Percentiles rank a stretch among this genome's conserved stretches.
phyloP scores from a whole-genome alignment of 2,797 vertebrate species.

The Anas flavirostris region DNA sequence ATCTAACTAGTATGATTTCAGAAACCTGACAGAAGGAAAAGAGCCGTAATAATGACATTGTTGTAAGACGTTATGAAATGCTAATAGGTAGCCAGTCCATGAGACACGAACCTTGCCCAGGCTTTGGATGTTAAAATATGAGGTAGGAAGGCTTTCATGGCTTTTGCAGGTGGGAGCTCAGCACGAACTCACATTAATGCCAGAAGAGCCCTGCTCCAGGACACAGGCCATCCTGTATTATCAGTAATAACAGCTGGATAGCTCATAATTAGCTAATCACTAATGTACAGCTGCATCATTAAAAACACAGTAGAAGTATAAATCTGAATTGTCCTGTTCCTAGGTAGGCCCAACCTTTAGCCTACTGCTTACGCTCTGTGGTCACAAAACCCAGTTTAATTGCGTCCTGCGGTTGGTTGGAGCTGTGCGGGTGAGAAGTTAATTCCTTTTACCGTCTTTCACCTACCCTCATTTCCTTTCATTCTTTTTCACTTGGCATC shows the following conservation, averaged over 20 bases:
- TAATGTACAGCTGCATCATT: neutral
- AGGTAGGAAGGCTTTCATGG: neutral
- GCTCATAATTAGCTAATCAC: neutral
- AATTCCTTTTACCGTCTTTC: neutral
- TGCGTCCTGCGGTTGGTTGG: neutral
- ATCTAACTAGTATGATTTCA: neutral
- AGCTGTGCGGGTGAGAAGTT: neutral
- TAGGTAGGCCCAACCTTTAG: neutral
- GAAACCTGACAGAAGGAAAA: neutral
- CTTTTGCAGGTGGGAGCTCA: neutral
- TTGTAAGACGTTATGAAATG: neutral
- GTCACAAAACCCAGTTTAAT: neutral
- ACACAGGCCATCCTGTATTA: neutral
- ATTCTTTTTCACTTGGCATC: neutral
- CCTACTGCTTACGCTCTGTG: neutral
- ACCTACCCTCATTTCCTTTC: neutral
- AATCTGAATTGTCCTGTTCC: neutral
- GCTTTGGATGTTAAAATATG: neutral
- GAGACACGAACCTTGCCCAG: neutral
- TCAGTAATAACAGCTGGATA: neutral
- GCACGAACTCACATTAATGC: neutral
- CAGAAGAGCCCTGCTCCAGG: neutral
- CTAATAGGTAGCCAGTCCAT: fast-evolving
- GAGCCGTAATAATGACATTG: neutral
- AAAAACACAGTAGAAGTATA: neutral